Evolutionary conservation across 2,797 vertebrate genomes (phyloP).

Genomic region (Arrhamphus sclerolepis): DNA sequence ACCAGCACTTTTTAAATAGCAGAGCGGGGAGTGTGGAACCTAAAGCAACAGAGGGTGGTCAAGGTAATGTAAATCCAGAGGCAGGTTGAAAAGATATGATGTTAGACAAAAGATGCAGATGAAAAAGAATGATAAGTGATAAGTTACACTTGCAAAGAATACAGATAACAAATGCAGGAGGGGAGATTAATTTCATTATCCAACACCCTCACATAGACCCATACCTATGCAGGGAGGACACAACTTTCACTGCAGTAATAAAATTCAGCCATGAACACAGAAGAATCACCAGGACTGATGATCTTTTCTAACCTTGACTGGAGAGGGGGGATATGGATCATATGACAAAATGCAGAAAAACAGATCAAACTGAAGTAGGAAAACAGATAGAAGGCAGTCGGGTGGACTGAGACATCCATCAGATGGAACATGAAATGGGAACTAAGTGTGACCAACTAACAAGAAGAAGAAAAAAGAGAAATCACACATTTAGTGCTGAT

Average conservation of each 20-base stretch:
- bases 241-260: slow-evolving; percentile 18
- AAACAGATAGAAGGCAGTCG: background rate
- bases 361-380: slow-evolving; percentile 15
- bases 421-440: slow-evolving; percentile 7
- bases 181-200: slow-evolving; percentile 33
- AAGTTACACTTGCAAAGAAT: slow-evolving; percentile 36
- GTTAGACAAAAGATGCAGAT: slow-evolving; percentile 8
- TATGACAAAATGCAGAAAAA: slow-evolving; percentile 3
- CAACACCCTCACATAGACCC: slow-evolving; percentile 13
- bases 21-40: slow-evolving; percentile 23
- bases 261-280: slow-evolving; percentile 14
- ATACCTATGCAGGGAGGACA: slow-evolving; percentile 18
- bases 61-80: background rate
- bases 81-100: slow-evolving; percentile 6
- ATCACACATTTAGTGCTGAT: slow-evolving; percentile 59
- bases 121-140: slow-evolving; percentile 1
- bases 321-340: slow-evolving; percentile 10
- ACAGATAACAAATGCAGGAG: slow-evolving; percentile 13
- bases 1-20: slow-evolving; percentile 41
- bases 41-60: background rate
- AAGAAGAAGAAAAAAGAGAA: slow-evolving; percentile 32
- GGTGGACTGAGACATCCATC: background rate
- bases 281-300: slow-evolving; percentile 1
- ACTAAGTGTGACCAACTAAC: slow-evolving; percentile 19
- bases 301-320: slow-evolving; percentile 14